A percentile compares a stretch with the other conserved stretches of the same genome.
Evolutionary conservation across 2,888 invertebrate species (phyloP).

Genomic region (Drosophila incognita): DNA sequence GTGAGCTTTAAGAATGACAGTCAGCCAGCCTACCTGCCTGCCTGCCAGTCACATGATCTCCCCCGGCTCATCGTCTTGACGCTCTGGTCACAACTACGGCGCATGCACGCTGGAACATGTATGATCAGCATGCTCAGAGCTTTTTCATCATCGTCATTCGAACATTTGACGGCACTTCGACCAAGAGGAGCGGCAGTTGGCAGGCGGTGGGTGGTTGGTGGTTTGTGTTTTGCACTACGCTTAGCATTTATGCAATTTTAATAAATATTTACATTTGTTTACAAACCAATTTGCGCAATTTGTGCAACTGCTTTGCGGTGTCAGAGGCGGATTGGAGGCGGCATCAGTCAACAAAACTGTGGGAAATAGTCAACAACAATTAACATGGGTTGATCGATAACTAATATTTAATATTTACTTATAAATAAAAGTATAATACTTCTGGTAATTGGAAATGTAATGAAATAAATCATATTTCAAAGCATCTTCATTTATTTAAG

Average conservation of each 20-base stretch:
- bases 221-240: constrained; percentile 21
- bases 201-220: neutral
- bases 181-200: constrained; percentile 15
- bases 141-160: constrained; percentile 37
- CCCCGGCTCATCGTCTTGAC: neutral
- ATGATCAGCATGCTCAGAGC: constrained; percentile 46
- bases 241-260: constrained; percentile 75
- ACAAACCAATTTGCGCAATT: constrained; percentile 78
- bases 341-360: constrained; percentile 32
- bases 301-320: constrained; percentile 67
- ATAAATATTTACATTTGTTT: constrained; percentile 81
- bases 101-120: constrained; percentile 48
- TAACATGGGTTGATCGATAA: constrained; percentile 19
- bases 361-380: constrained; percentile 42
- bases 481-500: neutral
- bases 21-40: constrained; percentile 3
- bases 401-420: neutral
- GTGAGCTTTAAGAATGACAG: constrained; percentile 24
- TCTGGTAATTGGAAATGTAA: neutral
- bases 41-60: constrained; percentile 54
- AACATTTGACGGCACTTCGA: constrained; percentile 51
- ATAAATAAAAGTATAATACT: neutral
- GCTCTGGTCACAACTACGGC: constrained; percentile 44
- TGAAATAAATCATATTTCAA: neutral
- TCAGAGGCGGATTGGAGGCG: constrained; percentile 4